Base-by-base conservation (phyloP, 2,113 vertebrate species). In the Balaeniceps rex region DNA sequence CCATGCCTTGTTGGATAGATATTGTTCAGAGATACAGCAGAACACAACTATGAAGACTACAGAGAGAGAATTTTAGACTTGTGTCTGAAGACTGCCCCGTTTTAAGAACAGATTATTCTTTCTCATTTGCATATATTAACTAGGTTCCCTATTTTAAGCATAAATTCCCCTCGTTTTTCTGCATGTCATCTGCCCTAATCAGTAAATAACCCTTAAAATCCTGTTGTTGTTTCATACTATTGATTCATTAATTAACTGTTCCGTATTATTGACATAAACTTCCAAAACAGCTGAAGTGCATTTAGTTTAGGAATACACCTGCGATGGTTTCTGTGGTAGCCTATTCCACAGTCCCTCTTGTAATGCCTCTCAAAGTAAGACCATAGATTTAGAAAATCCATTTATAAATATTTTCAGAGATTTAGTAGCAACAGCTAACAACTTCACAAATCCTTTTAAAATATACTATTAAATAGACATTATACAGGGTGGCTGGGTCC, bases 391-490 rank as follows among this genome's bases (percentile, higher is more conserved):
- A 90, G 64, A 90, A 93, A 92, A 95, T 81, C 55, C 25, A 24
- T 86, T 94, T 80, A 66, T 69, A 94, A 90, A 83, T 96, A 74
- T 93, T 90, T 90, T 66, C 40, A 63, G 28, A 68, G 46, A 65
- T 83, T 77, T 83, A 77, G 19, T 68, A 79, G 74, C 61, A 84
- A 57, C 11, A 64, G 36, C 36, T 85, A 88, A 72, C 70, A 79
- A 72, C 25, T 85, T 83, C 58, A 91, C 6, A 91, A 80, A 88
- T 80, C 49, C 28, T 90, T 93, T 66, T 18, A 31, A 52, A 90
- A 85, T 64, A 36, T 74, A 9, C 26, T n/a, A 7, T 77, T 91
- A 83, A 85, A 72, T 8, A 87, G 81, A 52, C 34, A 25, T 65
- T 71, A 40, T 65, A 47, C 11, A 88, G 33, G 9, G 25, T 57